phyloP scores from a whole-genome alignment of 2,888 invertebrate genomes.

The Yponomeuta evonymella region DNA sequence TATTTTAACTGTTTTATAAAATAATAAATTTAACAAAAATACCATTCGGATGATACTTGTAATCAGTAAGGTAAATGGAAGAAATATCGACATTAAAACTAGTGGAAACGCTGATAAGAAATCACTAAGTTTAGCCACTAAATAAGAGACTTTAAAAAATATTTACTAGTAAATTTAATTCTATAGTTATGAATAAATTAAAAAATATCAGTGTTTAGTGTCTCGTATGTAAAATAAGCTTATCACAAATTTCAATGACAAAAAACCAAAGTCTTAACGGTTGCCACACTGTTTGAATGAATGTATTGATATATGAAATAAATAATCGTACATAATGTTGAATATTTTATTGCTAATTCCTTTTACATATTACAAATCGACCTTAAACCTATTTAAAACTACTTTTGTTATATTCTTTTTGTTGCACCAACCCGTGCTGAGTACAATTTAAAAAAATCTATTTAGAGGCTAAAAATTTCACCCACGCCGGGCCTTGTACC shows the following conservation, averaged over 20 bases:
- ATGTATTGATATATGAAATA: constrained; percentile 56
- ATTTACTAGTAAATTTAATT: constrained; percentile 4
- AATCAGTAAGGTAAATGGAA: background rate
- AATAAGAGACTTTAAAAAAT: constrained; percentile 1
- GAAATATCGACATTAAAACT: background rate
- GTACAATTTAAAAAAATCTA: too few relatives aligned
- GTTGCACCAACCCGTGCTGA: too few relatives aligned
- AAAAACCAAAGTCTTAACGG: constrained; percentile 31
- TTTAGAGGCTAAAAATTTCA: too few relatives aligned
- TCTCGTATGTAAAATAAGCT: constrained; percentile 25
- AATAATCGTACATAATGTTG: constrained; percentile 49
- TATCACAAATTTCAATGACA: constrained; percentile 24
- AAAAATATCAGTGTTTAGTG: constrained; percentile 48
- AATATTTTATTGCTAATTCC: constrained; percentile 5
- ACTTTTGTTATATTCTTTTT: too few relatives aligned
- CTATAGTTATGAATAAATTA: constrained; percentile 39
- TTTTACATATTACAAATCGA: background rate
- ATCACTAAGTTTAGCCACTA: background rate
- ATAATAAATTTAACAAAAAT: constrained; percentile 25
- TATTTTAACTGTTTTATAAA: constrained; percentile 53
- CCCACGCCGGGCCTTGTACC: too few relatives aligned
- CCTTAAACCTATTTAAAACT: background rate
- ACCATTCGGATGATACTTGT: background rate
- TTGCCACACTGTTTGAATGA: constrained; percentile 35
- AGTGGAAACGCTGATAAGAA: background rate